Conservation (phyloP, 2,113 vertebrate species). For the Istiophorus platypterus region DNA sequence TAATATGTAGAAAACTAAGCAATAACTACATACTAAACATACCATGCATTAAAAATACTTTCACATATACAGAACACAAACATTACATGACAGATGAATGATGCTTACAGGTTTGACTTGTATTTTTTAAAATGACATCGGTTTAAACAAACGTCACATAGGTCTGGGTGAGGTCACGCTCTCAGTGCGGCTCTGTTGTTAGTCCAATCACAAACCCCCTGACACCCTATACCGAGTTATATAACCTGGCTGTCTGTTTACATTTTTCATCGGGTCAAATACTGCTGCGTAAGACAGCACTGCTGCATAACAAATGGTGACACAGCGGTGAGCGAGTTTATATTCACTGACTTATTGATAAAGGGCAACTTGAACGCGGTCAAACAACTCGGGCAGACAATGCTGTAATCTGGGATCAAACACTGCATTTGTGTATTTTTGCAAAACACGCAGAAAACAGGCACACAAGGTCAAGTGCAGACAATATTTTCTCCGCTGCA, state of each 20-base stretch:
- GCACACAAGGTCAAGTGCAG: slow-evolving; percentile 61
- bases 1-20: slow-evolving; percentile 7
- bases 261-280: slow-evolving; percentile 77
- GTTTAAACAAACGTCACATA: slow-evolving; percentile 47
- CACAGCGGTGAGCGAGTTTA: not conserved
- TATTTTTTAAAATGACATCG: slow-evolving; percentile 42
- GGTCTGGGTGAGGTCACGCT: slow-evolving; percentile 57
- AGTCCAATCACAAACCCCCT: slow-evolving; percentile 63
- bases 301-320: slow-evolving; percentile 35
- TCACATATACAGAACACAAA: slow-evolving; percentile 25
- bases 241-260: slow-evolving; percentile 76
- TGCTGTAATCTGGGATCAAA: slow-evolving; percentile 33
- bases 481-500: slow-evolving; percentile 23
- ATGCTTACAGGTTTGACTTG: slow-evolving; percentile 25
- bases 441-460: slow-evolving; percentile 40
- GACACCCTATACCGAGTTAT: slow-evolving; percentile 69
- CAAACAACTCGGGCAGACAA: slow-evolving; percentile 7
- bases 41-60: slow-evolving; percentile 1
- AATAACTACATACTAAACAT: not conserved
- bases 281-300: slow-evolving; percentile 59
- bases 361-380: slow-evolving; percentile 8
- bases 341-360: slow-evolving; percentile 38
- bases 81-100: slow-evolving; percentile 41
- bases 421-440: slow-evolving; percentile 31
- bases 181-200: slow-evolving; percentile 56